Percentiles rank a stretch among this genome's conserved stretches.
Conservation (phyloP, 2,888 invertebrate genomes). For the Volucella inflata region DNA sequence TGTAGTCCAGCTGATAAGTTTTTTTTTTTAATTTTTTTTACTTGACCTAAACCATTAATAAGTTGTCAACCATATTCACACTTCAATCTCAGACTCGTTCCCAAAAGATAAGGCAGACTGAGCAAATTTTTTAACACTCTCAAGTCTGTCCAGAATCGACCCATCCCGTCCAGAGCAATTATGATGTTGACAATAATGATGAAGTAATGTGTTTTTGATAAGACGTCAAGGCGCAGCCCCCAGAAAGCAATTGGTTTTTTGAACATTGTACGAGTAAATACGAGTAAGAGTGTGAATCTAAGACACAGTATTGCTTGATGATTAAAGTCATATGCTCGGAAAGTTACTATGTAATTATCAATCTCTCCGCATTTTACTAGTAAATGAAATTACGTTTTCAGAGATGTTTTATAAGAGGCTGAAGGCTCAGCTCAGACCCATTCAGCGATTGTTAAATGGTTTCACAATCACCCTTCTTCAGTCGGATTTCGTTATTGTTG, state of each 20-base stretch:
- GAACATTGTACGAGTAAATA: too few relatives aligned
- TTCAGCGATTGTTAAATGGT: constrained; percentile 2
- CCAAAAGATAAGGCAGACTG: constrained; percentile 43
- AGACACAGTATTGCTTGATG: not conserved
- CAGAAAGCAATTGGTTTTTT: constrained; percentile 9
- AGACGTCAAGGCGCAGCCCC: constrained; percentile 6
- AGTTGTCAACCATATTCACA: constrained; percentile 56
- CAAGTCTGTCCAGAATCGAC: not conserved
- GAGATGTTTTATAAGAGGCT: not conserved
- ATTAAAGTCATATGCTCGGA: not conserved
- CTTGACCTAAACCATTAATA: constrained; percentile 46
- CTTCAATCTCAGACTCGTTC: constrained; percentile 25
- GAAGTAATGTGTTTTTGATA: constrained; percentile 18
- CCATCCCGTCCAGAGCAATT: too few relatives aligned
- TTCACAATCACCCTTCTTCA: not conserved
- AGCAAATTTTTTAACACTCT: not conserved
- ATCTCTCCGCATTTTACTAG: not conserved
- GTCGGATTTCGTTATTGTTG: not conserved
- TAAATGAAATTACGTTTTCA: not conserved
- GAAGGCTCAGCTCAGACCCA: not conserved
- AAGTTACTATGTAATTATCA: not conserved
- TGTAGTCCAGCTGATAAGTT: constrained; percentile 26
- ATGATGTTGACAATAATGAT: not conserved
- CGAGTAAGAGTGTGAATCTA: not conserved
- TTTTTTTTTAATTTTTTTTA: constrained; percentile 5